Evolutionary conservation across 2,113 vertebrate species (phyloP).

Genomic region (Eurystomus gularis): DNA sequence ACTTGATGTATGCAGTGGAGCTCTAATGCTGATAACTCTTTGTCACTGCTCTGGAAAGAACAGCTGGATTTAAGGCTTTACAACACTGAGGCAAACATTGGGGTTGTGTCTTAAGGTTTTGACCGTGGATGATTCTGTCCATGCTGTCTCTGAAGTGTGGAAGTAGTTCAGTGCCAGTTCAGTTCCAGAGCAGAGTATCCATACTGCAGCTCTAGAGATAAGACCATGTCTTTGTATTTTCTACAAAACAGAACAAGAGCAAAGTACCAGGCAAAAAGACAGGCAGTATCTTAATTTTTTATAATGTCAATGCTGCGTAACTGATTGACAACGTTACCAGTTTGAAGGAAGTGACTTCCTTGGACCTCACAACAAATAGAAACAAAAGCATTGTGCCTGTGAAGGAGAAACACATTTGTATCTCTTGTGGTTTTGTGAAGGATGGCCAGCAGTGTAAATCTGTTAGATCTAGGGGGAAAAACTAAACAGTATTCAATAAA

Average conservation of each 20-base stretch:
- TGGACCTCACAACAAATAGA: not conserved
- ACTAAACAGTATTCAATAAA: not conserved
- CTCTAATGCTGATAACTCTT: not conserved
- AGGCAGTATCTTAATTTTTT: not conserved
- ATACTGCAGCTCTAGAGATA: not conserved
- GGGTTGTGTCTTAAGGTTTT: not conserved
- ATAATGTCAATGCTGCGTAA: not conserved
- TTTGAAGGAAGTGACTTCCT: not conserved
- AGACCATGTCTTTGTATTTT: not conserved
- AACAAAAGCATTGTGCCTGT: not conserved
- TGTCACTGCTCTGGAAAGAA: not conserved
- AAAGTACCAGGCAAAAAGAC: not conserved
- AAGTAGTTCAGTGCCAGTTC: not conserved
- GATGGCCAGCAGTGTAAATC: fast-evolving
- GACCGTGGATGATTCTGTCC: not conserved
- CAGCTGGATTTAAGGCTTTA: not conserved
- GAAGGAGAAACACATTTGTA: not conserved
- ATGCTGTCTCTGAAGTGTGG: not conserved
- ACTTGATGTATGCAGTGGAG: not conserved
- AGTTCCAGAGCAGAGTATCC: not conserved
- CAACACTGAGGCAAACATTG: not conserved
- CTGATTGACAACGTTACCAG: not conserved
- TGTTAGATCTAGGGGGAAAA: not conserved
- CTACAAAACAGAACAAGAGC: not conserved
- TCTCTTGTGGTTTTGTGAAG: not conserved